These are phyloP conservation scores for Engraulis encrasicolus DNA, from an alignment of 2,113 vertebrate species.

Conservation along the genomic window DNA sequence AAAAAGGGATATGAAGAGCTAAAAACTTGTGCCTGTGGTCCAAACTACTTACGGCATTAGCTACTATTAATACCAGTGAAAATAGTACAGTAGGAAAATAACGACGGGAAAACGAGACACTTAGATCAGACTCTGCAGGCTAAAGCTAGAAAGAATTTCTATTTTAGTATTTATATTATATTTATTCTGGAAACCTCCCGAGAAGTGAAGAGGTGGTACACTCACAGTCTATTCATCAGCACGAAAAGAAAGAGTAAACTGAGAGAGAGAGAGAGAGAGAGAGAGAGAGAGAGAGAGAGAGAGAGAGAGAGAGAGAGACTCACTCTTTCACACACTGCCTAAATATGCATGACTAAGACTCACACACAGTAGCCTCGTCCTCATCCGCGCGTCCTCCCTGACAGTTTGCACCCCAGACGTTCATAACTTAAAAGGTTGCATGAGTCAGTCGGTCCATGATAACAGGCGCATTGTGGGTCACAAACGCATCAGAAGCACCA, in stretches of 20 bases:
- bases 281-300: neutral
- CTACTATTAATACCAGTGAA: neutral
- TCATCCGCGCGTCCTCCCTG: too few relatives aligned
- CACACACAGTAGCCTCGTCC: neutral
- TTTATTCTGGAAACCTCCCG: too few relatives aligned
- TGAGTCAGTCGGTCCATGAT: conserved; percentile 52
- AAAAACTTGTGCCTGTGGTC: neutral
- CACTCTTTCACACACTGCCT: neutral
- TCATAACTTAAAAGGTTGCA: conserved; percentile 50
- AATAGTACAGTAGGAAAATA: neutral
- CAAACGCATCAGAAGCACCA: neutral
- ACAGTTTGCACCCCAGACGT: conserved; percentile 39
- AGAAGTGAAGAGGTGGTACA: too few relatives aligned
- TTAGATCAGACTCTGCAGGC: too few relatives aligned
- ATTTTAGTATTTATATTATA: too few relatives aligned
- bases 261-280: too few relatives aligned
- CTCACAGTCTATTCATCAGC: neutral
- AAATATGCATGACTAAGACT: conserved; percentile 10
- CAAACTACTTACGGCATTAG: too few relatives aligned
- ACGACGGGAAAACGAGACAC: neutral
- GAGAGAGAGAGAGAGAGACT: neutral
- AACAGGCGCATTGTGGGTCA: neutral
- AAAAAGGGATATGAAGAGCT: neutral
- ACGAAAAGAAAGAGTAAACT: too few relatives aligned
- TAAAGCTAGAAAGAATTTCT: too few relatives aligned